Evolutionary conservation across 2,888 invertebrate genomes (phyloP).

Genomic region (Dugesia japonica): DNA sequence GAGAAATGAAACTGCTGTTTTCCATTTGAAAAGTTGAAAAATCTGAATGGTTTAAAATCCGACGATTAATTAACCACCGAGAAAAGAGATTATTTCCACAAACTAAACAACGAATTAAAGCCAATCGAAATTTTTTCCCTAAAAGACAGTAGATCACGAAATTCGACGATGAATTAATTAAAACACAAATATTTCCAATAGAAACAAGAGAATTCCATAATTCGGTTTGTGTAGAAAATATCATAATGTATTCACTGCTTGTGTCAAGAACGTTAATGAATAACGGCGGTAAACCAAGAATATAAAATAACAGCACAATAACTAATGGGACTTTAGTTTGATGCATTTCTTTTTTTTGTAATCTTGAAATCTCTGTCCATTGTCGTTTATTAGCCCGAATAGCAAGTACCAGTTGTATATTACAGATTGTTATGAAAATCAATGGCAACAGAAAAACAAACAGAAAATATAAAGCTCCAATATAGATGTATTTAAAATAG

Average conservation of each 20-base stretch:
- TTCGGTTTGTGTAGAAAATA: neutral
- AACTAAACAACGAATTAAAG: neutral
- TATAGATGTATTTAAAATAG: neutral
- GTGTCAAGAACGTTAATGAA: neutral
- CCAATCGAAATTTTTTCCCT: neutral
- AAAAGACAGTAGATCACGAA: neutral
- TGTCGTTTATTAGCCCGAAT: neutral
- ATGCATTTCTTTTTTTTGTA: conserved; percentile 10
- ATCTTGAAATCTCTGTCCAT: neutral
- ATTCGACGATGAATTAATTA: neutral
- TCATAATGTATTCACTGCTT: neutral
- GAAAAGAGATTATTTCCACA: neutral
- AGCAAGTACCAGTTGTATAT: neutral
- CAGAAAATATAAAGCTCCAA: neutral
- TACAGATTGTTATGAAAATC: neutral
- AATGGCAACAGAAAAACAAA: neutral
- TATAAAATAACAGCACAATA: neutral
- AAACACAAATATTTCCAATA: neutral
- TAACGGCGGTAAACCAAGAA: neutral
- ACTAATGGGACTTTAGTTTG: neutral
- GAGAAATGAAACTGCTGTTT: neutral
- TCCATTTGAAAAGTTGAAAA: neutral
- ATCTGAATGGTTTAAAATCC: neutral
- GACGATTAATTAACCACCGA: neutral
- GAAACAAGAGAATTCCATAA: neutral